Evolutionary conservation across 2,797 vertebrate genomes (phyloP).

Genomic region (Scyliorhinus canicula): DNA sequence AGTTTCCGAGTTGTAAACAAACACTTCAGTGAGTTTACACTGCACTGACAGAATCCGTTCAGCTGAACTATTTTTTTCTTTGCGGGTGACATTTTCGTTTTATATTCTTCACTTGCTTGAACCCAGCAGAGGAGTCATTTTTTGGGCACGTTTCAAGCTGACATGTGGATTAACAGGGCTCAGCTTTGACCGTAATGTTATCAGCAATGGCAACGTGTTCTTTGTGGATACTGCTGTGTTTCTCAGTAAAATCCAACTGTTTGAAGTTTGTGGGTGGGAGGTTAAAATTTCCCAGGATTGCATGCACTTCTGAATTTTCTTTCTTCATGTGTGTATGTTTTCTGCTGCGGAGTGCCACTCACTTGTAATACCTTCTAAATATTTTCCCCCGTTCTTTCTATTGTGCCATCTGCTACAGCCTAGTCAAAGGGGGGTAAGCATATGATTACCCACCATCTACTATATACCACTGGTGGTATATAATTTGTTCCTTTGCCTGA

Average conservation of each 20-base stretch:
- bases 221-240: too few species aligned
- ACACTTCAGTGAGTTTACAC: slow-evolving; percentile 14
- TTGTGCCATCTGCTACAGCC: too few species aligned
- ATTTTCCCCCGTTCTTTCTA: neutral
- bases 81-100: neutral
- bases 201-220: neutral
- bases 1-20: neutral
- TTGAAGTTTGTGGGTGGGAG: neutral
- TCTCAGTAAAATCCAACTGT: neutral
- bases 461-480: neutral
- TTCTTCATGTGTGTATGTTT: neutral
- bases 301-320: neutral
- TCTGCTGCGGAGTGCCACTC: neutral
- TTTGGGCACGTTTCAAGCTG: neutral
- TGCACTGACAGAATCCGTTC: neutral
- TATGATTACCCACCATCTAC: neutral
- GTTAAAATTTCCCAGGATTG: neutral
- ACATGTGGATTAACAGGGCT: neutral
- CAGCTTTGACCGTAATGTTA: neutral
- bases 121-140: neutral
- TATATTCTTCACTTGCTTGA: neutral
- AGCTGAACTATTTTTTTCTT: neutral
- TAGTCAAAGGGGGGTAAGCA: too few species aligned
- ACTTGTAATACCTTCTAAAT: neutral
- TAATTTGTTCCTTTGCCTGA: neutral